Evolutionary conservation across 1,140 invertebrate species (phyloP).

Genomic region (Hormaphis cornu): DNA sequence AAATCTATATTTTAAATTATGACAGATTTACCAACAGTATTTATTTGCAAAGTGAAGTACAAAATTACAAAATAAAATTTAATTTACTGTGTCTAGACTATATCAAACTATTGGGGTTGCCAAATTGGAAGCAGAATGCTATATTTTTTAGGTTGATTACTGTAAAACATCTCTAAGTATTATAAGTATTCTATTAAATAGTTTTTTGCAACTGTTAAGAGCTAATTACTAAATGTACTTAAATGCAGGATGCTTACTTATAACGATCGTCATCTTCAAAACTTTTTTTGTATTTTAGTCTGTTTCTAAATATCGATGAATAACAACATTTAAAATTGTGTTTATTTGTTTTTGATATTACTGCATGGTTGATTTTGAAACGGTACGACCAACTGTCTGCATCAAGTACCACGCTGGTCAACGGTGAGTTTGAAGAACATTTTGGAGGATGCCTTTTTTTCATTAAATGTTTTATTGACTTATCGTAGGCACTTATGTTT

Average conservation of each 20-base stretch:
- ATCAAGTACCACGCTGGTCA: slow-evolving; percentile 41
- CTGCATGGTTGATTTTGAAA: slow-evolving; percentile 3
- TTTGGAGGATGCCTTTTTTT: slow-evolving; percentile 48
- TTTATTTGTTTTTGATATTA: not conserved
- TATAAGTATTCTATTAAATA: too few relatives aligned
- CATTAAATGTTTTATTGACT: slow-evolving; percentile 53
- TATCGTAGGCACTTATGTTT: slow-evolving; percentile 56
- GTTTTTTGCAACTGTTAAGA: too few relatives aligned
- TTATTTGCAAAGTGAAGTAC: too few relatives aligned
- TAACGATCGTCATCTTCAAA: slow-evolving; percentile 29
- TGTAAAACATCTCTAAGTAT: too few relatives aligned
- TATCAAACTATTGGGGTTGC: too few relatives aligned
- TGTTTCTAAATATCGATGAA: slow-evolving; percentile 11
- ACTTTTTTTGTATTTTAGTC: not conserved
- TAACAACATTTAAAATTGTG: slow-evolving; percentile 29
- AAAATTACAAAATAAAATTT: too few relatives aligned
- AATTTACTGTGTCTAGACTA: too few relatives aligned
- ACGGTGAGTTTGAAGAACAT: slow-evolving; percentile 46
- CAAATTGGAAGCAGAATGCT: too few relatives aligned
- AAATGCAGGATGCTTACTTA: not conserved
- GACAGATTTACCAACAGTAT: too few relatives aligned
- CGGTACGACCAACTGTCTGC: not conserved
- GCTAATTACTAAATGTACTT: not conserved
- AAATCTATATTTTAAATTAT: too few relatives aligned
- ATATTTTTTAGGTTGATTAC: too few relatives aligned